These are phyloP conservation scores for Dasypolia templi DNA, from an alignment of 2,888 invertebrate genomes.

Conservation along the genomic window DNA sequence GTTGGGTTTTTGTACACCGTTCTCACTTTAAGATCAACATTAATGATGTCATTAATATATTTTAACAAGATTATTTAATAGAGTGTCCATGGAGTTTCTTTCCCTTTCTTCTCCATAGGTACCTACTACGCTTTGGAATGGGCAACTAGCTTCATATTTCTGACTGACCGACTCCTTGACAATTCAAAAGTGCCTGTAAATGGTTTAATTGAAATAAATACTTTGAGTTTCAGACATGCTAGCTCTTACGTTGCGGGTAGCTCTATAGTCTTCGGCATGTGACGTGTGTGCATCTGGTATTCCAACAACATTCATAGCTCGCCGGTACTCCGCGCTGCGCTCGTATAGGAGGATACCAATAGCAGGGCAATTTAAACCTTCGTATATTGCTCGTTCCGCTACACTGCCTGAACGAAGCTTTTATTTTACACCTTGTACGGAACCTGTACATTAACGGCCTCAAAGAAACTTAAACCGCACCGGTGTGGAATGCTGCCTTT, in stretches of 20 bases:
- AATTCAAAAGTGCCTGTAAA: too few relatives aligned
- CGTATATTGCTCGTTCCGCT: conserved; percentile 21
- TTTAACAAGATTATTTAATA: too few relatives aligned
- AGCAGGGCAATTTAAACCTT: conserved; percentile 21
- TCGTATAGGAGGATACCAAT: conserved; percentile 24
- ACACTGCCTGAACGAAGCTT: conserved; percentile 15
- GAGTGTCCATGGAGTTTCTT: too few relatives aligned
- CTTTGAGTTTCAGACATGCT: conserved; percentile 5
- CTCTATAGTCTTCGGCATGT: not conserved
- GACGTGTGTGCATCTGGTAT: not conserved
- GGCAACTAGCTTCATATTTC: too few relatives aligned
- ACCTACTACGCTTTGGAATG: too few relatives aligned
- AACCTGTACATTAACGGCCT: not conserved
- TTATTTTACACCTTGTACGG: conserved; percentile 32
- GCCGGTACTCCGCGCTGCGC: not conserved
- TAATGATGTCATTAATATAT: too few relatives aligned
- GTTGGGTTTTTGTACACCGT: too few relatives aligned
- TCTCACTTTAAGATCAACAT: too few relatives aligned
- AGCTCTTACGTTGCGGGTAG: not conserved
- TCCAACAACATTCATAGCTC: not conserved
- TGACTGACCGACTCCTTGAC: too few relatives aligned
- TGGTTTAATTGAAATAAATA: too few relatives aligned
- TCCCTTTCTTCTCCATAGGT: too few relatives aligned
- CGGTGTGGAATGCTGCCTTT: conserved; percentile 1
- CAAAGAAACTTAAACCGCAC: conserved; percentile 1